Conservation (phyloP, 2,113 vertebrate genomes). For the Pipra filicauda region DNA sequence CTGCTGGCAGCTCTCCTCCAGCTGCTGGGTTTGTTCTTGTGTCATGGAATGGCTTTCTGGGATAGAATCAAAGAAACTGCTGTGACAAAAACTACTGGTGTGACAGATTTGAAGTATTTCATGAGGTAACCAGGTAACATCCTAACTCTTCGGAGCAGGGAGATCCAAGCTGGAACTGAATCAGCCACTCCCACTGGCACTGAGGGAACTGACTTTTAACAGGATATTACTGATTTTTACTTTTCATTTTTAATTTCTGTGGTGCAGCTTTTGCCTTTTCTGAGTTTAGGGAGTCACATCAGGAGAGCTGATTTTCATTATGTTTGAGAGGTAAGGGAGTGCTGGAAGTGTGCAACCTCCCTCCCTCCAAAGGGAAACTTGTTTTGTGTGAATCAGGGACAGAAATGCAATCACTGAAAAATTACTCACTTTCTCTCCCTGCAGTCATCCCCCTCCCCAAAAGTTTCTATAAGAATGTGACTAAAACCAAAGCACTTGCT, state of each 20-base stretch:
- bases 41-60: not conserved
- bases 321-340: not conserved
- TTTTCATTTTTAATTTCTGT: not conserved
- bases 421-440: not conserved
- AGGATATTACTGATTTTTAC: not conserved
- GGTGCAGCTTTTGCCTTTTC: not conserved
- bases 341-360: not conserved
- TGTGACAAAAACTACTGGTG: not conserved
- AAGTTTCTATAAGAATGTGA: not conserved
- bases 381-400: not conserved
- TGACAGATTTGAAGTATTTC: not conserved
- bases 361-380: not conserved
- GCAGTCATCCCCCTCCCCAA: not conserved
- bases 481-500: not conserved
- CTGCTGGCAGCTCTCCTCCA: not conserved
- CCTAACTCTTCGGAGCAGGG: not conserved
- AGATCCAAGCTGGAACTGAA: not conserved
- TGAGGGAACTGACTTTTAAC: not conserved
- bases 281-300: not conserved
- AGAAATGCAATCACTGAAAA: not conserved
- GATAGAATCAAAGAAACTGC: not conserved
- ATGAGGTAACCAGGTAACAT: not conserved
- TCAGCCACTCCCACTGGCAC: not conserved
- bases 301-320: not conserved
- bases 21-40: not conserved